Base-by-base conservation (phyloP, 2,888 invertebrate species). In the Ornithoptera priamus region DNA sequence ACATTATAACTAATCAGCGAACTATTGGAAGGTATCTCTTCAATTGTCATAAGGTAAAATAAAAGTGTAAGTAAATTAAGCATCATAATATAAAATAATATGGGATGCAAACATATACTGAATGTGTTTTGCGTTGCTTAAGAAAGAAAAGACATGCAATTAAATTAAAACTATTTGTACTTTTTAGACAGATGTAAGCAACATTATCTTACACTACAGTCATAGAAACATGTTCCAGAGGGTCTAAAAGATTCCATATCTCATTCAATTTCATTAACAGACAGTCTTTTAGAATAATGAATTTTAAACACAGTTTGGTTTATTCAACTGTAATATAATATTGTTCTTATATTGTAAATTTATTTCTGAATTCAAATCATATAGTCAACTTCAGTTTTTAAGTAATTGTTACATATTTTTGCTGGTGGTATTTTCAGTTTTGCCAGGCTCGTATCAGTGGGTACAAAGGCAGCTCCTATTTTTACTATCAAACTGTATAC, bases 301-400 rank as follows among this genome's bases (percentile, higher is more conserved):
- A 65, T 65, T 65, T 65, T 57, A 65, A 65, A 53, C 46, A 50
- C 20, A 1, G 57, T n/a, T 58, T 65, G 46, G 58, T 46, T 65
- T 65, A 65, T 65, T 65, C 65, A 65, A 58, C 3, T 65, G 15
- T 39, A 36, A 30, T 15, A 65, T 57, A 65, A 56, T 65, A 39
- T 65, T 10, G 20, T 42, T 18, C 22, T 58, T 24, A 42, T 17
- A 7, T 65, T 15, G 20, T 22, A 6, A 22, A 46, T 24, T 15
- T 10, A 56, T 36, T 36, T 22, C 22, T 39, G 42, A 17, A 58
- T 65, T 30, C 36, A 53, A 64, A 58, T 58, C 6, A 58, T 58
- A 10, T 7, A 12, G 10, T 8, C 22, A n/a, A 58, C 57, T 22
- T 24, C n/a, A 1, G 57, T 22, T 53, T n/a, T n/a, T 15, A 12